phyloP scores from a whole-genome alignment of 37 sponge, comb jelly and placozoan genomes.

The Cladorhizidae sp. region DNA sequence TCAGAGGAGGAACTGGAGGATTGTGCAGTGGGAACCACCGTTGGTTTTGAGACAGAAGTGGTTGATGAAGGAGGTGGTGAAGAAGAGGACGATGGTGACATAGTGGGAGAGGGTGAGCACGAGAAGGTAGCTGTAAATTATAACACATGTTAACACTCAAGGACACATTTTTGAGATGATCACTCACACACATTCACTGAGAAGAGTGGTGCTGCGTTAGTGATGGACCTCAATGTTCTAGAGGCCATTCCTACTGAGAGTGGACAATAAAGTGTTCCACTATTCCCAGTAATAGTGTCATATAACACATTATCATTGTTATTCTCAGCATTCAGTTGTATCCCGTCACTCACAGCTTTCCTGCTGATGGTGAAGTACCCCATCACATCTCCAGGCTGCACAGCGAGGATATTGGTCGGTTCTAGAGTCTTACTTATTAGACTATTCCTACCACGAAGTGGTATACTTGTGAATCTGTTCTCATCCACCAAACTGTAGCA shows the following conservation, averaged over 20 bases:
- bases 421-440: neutral
- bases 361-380: constrained; percentile 1
- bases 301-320: constrained; percentile 11
- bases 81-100: too few relatives aligned
- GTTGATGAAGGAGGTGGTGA: too few relatives aligned
- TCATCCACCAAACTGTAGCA: constrained; percentile 29
- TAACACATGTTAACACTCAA: too few relatives aligned
- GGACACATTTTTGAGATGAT: too few relatives aligned
- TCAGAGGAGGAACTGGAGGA: too few relatives aligned
- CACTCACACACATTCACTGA: neutral
- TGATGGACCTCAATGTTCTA: neutral
- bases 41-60: too few relatives aligned
- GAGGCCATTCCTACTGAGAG: neutral
- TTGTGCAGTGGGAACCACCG: too few relatives aligned
- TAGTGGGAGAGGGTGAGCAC: too few relatives aligned
- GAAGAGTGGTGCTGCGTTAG: constrained; percentile 4
- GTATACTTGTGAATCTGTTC: neutral
- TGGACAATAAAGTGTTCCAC: neutral
- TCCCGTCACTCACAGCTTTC: neutral
- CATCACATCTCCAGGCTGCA: constrained; percentile 45
- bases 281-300: neutral
- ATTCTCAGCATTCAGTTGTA: neutral
- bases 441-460: neutral
- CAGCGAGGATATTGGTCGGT: constrained; percentile 3
- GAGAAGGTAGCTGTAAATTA: too few relatives aligned